These are phyloP conservation scores for Pteropus alecto DNA, from an alignment of 2,113 vertebrate species.

Conservation along the genomic window DNA sequence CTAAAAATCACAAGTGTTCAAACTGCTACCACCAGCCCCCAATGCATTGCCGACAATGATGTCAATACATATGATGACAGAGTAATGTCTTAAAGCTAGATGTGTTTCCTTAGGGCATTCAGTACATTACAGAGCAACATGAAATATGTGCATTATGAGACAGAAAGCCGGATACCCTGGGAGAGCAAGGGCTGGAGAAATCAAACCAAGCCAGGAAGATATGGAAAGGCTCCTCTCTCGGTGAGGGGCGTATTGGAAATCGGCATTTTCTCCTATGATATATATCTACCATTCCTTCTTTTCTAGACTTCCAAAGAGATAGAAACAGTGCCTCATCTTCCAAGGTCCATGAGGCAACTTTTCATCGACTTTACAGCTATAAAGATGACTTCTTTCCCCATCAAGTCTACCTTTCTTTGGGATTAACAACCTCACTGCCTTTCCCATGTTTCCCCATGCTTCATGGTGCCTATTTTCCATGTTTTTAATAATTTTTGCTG, in stretches of 20 bases:
- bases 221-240: background rate
- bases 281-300: background rate
- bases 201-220: background rate
- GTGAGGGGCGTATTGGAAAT: background rate
- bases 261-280: background rate
- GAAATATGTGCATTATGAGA: background rate
- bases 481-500: slow-evolving; percentile 47
- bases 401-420: background rate
- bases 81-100: background rate
- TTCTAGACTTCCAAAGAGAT: background rate
- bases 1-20: background rate
- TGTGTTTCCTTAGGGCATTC: background rate
- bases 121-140: background rate
- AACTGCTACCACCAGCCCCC: background rate
- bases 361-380: background rate
- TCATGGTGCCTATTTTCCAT: background rate
- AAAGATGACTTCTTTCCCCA: background rate
- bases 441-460: background rate
- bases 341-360: background rate
- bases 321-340: background rate
- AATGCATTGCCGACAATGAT: background rate
- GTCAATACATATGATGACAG: background rate
- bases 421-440: background rate
- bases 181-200: background rate
- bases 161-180: background rate